Conservation (phyloP, 1,140 invertebrate genomes). For the Colletes gigas region DNA sequence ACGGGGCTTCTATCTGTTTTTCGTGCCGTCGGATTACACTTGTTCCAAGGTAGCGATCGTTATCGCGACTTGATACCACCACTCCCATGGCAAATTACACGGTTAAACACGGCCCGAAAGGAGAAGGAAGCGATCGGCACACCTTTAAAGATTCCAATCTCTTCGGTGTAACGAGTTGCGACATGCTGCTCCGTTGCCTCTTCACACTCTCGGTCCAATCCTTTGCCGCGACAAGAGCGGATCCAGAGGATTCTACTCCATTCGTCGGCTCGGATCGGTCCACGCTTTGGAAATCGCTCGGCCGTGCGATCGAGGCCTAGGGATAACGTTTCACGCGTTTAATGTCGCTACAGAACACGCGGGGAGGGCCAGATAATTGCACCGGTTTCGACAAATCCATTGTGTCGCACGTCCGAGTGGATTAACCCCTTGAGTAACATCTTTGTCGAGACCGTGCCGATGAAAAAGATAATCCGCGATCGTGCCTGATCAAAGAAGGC, state of each 20-base stretch:
- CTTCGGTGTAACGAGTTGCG: slow-evolving; percentile 59
- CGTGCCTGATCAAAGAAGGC: background rate
- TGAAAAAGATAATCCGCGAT: background rate
- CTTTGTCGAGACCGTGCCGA: background rate
- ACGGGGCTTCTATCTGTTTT: background rate
- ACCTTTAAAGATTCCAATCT: slow-evolving; percentile 64
- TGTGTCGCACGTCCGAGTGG: slow-evolving; percentile 2
- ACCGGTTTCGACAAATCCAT: slow-evolving; percentile 1
- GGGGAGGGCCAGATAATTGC: slow-evolving; percentile 21
- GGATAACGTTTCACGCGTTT: slow-evolving; percentile 19
- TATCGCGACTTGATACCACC: slow-evolving; percentile 34
- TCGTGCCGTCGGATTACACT: slow-evolving; percentile 25
- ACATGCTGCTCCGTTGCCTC: slow-evolving; percentile 59
- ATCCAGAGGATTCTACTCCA: background rate
- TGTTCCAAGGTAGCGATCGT: slow-evolving; percentile 43
- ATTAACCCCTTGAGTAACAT: slow-evolving; percentile 27
- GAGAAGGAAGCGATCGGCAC: slow-evolving; percentile 31
- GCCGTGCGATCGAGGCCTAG: slow-evolving; percentile 59
- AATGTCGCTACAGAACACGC: background rate
- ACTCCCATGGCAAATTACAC: slow-evolving; percentile 51
- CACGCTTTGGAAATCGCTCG: slow-evolving; percentile 52
- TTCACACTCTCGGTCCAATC: slow-evolving; percentile 52
- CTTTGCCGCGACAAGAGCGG: slow-evolving; percentile 44
- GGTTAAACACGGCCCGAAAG: slow-evolving; percentile 45
- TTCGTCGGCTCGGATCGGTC: slow-evolving; percentile 7